Conservation (phyloP, 2,797 vertebrate species). For the Poeciliopsis infans region DNA sequence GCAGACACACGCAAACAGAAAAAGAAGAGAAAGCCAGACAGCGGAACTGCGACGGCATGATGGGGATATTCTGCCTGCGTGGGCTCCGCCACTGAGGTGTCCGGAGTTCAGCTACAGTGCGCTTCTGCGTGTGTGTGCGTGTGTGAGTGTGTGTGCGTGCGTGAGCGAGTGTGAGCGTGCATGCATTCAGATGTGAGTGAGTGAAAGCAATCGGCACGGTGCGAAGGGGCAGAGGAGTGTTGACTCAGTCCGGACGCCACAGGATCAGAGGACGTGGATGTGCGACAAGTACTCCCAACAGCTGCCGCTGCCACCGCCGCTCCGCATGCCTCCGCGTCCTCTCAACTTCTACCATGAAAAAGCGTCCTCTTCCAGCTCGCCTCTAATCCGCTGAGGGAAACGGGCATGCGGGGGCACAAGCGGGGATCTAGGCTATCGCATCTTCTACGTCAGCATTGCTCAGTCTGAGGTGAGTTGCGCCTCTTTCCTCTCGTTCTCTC, state of each 20-base stretch:
- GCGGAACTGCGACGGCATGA: slow-evolving; percentile 69
- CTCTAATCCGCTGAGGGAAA: slow-evolving; percentile 72
- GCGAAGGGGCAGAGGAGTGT: slow-evolving; percentile 60
- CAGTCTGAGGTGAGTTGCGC: slow-evolving; percentile 87
- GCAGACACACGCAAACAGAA: slow-evolving; percentile 54
- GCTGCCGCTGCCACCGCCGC: slow-evolving; percentile 46
- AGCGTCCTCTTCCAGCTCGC: slow-evolving; percentile 63
- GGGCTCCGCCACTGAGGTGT: slow-evolving; percentile 71
- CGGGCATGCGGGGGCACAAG: slow-evolving; percentile 80
- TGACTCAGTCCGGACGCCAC: slow-evolving; percentile 68
- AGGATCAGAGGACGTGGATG: slow-evolving; percentile 77
- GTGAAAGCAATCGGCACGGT: slow-evolving; percentile 47
- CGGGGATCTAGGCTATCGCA: slow-evolving; percentile 79
- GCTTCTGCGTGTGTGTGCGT: slow-evolving; percentile 29
- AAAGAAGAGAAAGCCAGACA: slow-evolving; percentile 59
- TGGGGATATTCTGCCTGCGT: slow-evolving; percentile 78
- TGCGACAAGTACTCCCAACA: slow-evolving; percentile 77
- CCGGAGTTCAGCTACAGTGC: slow-evolving; percentile 64
- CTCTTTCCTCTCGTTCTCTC: slow-evolving; percentile 51
- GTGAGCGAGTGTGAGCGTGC: slow-evolving; percentile 1
- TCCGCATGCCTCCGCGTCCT: slow-evolving; percentile 43
- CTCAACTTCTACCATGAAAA: slow-evolving; percentile 76
- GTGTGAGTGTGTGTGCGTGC: slow-evolving; percentile 25
- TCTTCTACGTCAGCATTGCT: slow-evolving; percentile 80
- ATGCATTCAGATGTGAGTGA: slow-evolving; percentile 30